Conservation (phyloP, 1,140 invertebrate species). For the Panagrolaimus sp. region DNA sequence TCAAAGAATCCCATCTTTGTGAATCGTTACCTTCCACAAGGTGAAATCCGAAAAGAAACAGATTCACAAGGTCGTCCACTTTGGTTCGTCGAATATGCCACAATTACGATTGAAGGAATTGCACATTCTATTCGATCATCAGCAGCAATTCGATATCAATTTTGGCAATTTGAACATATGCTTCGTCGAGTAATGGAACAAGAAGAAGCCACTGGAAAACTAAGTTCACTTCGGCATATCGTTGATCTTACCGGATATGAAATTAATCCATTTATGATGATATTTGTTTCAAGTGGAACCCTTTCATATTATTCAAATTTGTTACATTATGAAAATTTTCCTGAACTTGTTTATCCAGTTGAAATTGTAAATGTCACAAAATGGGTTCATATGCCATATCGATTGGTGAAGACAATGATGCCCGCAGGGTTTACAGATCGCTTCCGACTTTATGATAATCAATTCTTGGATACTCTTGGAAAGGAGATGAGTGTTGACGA, state of each 20-base stretch:
- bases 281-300: conserved; percentile 57
- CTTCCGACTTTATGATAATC: conserved; percentile 54
- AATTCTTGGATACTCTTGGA: conserved; percentile 46
- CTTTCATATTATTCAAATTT: conserved; percentile 56
- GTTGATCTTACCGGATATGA: conserved; percentile 59
- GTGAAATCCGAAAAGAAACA: conserved; percentile 43
- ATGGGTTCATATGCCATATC: conserved; percentile 57
- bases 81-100: conserved; percentile 58
- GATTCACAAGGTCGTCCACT: conserved; percentile 53
- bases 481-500: conserved; percentile 51
- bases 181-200: conserved; percentile 51
- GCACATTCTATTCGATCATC: conserved; percentile 52
- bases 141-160: conserved; percentile 53
- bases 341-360: conserved; percentile 56
- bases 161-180: conserved; percentile 60
- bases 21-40: conserved; percentile 48
- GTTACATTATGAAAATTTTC: conserved; percentile 59
- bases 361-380: conserved; percentile 59
- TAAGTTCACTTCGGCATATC: conserved; percentile 51
- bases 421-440: conserved; percentile 57
- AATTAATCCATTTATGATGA: conserved; percentile 60
- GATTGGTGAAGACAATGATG: conserved; percentile 52
- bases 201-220: conserved; percentile 50
- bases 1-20: conserved; percentile 57
- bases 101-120: conserved; percentile 57